A percentile compares a stretch with the other conserved stretches of the same genome.
Conservation (phyloP, 2,888 invertebrate species). For the Criorhina ranunculi region DNA sequence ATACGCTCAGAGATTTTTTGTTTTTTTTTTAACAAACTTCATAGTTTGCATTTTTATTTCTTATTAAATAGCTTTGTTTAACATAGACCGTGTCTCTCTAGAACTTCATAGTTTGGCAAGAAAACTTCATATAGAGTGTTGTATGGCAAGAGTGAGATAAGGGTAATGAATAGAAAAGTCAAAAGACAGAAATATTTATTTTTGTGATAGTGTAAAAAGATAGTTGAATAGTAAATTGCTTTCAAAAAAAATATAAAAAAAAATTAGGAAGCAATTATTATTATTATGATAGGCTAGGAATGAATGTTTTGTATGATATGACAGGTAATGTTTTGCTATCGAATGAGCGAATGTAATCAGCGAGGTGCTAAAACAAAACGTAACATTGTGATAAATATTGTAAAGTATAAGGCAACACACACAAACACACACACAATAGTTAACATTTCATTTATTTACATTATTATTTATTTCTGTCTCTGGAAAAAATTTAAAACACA, state of each 20-base stretch:
- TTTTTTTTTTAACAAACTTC: no score
- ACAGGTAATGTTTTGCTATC: slow-evolving; percentile 72
- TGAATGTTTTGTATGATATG: slow-evolving; percentile 64
- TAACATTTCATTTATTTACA: slow-evolving; percentile 5
- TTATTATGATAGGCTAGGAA: slow-evolving; percentile 77
- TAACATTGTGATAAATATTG: slow-evolving; percentile 84
- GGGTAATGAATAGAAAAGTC: slow-evolving; percentile 67
- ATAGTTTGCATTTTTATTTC: no score
- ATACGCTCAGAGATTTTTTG: no score
- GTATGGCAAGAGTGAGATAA: slow-evolving; percentile 71
- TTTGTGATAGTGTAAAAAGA: slow-evolving; percentile 73
- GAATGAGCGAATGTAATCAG: slow-evolving; percentile 76
- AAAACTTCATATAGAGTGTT: slow-evolving; percentile 68
- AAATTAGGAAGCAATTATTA: slow-evolving; percentile 54
- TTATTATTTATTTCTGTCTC: slow-evolving; percentile 32
- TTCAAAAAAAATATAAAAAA: slow-evolving; percentile 25
- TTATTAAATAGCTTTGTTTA: no score
- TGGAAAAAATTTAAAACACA: slow-evolving; percentile 30
- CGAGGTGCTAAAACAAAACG: slow-evolving; percentile 84
- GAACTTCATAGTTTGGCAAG: slow-evolving; percentile 13
- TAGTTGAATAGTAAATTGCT: slow-evolving; percentile 65
- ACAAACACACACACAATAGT: slow-evolving; percentile 50
- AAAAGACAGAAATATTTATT: slow-evolving; percentile 68
- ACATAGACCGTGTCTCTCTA: background rate
- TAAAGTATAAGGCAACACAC: slow-evolving; percentile 75